Evolutionary conservation across 2,113 vertebrate species (phyloP).

Genomic region (Pachycephala philippinensis): DNA sequence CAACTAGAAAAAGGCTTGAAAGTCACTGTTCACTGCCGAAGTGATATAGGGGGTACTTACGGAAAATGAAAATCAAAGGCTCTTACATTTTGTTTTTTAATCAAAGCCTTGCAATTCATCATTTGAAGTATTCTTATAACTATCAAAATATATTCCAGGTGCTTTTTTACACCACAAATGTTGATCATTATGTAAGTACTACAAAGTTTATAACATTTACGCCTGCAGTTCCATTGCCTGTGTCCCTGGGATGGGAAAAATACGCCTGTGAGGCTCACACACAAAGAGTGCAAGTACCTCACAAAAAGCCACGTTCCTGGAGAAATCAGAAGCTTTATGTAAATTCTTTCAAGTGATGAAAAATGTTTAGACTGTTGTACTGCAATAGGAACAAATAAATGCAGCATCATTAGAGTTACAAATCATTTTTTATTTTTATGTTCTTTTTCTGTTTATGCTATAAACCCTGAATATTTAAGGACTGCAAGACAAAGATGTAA

Average conservation of each 20-base stretch:
- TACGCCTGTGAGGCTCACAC: background rate
- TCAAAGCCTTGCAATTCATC: background rate
- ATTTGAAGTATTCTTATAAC: slow-evolving; percentile 17
- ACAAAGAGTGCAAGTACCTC: background rate
- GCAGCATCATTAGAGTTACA: background rate
- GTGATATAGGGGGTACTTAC: background rate
- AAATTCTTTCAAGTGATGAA: background rate
- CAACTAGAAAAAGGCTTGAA: background rate
- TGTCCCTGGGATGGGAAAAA: background rate
- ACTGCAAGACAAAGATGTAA: background rate
- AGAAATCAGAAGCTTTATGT: background rate
- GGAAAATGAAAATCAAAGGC: background rate
- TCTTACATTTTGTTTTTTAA: slow-evolving; percentile 9
- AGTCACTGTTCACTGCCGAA: background rate
- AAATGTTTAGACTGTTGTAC: background rate
- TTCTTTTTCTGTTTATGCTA: background rate
- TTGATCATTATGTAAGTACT: background rate
- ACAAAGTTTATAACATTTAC: background rate
- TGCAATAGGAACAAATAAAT: background rate
- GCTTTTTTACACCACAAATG: slow-evolving; percentile 9
- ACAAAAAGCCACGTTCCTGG: background rate
- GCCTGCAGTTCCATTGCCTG: background rate
- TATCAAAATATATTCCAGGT: background rate
- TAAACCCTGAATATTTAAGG: background rate
- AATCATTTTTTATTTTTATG: background rate